Conservation (phyloP, 2,888 invertebrate species). For the Catotricha subobsoleta region DNA sequence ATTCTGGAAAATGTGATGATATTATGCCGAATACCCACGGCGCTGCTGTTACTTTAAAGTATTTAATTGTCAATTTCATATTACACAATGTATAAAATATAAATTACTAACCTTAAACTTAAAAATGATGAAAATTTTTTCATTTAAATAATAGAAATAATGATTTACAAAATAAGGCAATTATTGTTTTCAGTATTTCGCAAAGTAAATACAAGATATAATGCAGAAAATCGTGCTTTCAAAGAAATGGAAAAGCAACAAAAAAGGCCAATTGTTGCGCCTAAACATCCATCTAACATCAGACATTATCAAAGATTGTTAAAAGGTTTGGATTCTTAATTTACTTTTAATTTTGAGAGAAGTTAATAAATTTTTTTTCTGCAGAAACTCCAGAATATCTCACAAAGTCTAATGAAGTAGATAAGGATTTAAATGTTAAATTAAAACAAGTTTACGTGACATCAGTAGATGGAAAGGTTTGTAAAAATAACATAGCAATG, state of each 20-base stretch:
- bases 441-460: conserved; percentile 57
- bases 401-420: conserved; percentile 42
- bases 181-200: conserved; percentile 39
- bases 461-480: conserved; percentile 39
- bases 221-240: conserved; percentile 59
- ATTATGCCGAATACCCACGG: too few relatives aligned
- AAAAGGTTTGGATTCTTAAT: conserved; percentile 29
- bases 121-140: background rate
- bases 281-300: conserved; percentile 40
- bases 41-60: too few relatives aligned
- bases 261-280: conserved; percentile 43
- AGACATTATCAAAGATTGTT: conserved; percentile 44
- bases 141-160: background rate
- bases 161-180: conserved; percentile 35
- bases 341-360: too few relatives aligned
- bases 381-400: conserved; percentile 41
- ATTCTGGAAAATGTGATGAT: too few relatives aligned
- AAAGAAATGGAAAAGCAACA: conserved; percentile 48
- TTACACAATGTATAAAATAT: too few relatives aligned
- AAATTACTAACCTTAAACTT: background rate
- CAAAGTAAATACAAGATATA: conserved; percentile 45
- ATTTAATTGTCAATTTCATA: too few relatives aligned
- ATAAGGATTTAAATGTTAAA: conserved; percentile 39
- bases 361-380: too few relatives aligned
- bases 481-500: too few relatives aligned